Evolutionary conservation across 2,113 vertebrate genomes (phyloP), one percentile per base, ranked within the genome.

Genomic region (Chinchilla lanigera): DNA sequence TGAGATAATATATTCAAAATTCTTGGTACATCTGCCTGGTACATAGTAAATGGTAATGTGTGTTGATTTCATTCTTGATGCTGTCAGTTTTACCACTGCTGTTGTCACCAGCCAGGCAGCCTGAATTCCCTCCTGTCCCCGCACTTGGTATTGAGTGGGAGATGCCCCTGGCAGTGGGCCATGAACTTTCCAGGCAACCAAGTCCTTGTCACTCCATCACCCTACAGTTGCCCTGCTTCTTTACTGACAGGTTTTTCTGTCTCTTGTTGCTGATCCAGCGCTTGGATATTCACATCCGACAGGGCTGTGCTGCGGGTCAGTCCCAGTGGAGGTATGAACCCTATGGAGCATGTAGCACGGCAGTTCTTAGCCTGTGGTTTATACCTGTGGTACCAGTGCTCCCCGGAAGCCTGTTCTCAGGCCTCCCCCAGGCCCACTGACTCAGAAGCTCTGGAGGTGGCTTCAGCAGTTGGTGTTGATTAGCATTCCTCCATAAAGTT

Each of bases 171-270:
- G 6, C 10, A 0, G 14, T 8, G 6, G 33, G 38, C 2, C 61
- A 8, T 17, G 60, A 10, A 13, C 78, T 58, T 77, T 50, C 38
- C 33, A 41, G 41, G 44, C 19, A n/a, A 19, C 33, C 38, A 1
- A 2, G 30, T 12, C 13, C 19, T 35, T 16, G 1, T 4, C 19
- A 0, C 17, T 33, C 22, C 52, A 6, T n/a, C 16, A 24, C 30
- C 65, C 44, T 56, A 1, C 3, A 1, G 54, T 41, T n/a, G 58
- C 16, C n/a, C 13, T 77, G 38, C 56, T 82, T 13, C 73, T 63
- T 52, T 24, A n/a, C 5, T 11, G 52, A n/a, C 44, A 9, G 0
- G 19, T 78, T 54, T 38, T 33, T 77, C 19, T 77, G 33, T 82
- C 35, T 81, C 56, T 30, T 56, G 16, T 17, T 82, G 69, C n/a